Conservation (phyloP, 2,113 vertebrate genomes). For the Ciconia stormi region DNA sequence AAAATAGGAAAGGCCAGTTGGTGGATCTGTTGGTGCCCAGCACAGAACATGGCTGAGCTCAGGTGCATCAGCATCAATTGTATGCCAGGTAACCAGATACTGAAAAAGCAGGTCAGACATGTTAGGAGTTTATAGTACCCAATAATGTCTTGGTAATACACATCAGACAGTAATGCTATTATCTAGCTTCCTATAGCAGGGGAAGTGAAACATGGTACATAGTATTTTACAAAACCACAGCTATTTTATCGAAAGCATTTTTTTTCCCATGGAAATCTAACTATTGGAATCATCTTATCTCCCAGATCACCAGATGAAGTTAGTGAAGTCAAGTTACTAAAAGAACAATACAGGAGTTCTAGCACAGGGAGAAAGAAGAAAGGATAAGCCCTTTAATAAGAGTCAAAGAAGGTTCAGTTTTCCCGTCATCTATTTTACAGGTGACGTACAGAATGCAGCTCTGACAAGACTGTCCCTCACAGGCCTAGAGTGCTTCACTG, state of each 20-base stretch:
- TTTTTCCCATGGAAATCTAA: not conserved
- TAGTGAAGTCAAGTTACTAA: not conserved
- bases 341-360: not conserved
- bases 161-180: not conserved
- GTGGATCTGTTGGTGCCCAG: slow-evolving; percentile 94
- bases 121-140: not conserved
- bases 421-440: not conserved
- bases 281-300: not conserved
- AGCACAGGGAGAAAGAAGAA: not conserved
- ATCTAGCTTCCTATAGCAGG: not conserved
- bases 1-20: slow-evolving; percentile 97
- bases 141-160: not conserved
- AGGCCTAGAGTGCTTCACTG: not conserved
- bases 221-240: not conserved
- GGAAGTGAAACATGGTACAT: not conserved
- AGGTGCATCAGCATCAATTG: slow-evolving; percentile 94
- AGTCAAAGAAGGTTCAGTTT: not conserved
- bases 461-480: not conserved
- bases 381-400: not conserved
- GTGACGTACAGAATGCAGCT: not conserved
- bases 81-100: slow-evolving; percentile 97
- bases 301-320: not conserved
- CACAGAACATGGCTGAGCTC: slow-evolving; percentile 94
- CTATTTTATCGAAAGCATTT: not conserved
- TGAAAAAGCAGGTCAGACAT: slow-evolving; percentile 54